Percentiles rank a stretch among this genome's conserved stretches.
Conservation (phyloP, 1,140 invertebrate species). For the Drosophila ironensis region DNA sequence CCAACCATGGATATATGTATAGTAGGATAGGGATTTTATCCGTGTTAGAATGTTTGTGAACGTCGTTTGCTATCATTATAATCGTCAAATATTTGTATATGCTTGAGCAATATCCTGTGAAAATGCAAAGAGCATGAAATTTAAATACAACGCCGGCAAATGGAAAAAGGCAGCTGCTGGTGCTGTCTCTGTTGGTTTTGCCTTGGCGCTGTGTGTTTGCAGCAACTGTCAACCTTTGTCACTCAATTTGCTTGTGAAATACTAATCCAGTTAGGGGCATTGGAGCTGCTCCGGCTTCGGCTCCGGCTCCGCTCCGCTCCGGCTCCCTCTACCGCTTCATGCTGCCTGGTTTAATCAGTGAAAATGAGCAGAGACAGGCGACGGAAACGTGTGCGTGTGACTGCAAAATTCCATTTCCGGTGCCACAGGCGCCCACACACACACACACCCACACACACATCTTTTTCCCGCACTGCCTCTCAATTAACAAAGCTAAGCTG, state of each 20-base stretch:
- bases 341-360: constrained; percentile 68
- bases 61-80: constrained; percentile 48
- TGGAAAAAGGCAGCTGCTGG: constrained; percentile 36
- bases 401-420: constrained; percentile 76
- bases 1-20: background rate
- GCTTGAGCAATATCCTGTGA: constrained; percentile 48
- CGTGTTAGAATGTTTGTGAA: background rate
- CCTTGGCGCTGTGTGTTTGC: constrained; percentile 30
- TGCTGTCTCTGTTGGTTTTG: background rate
- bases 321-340: background rate
- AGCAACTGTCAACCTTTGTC: constrained; percentile 77
- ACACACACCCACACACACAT: background rate
- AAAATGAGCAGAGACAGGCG: constrained; percentile 61
- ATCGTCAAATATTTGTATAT: constrained; percentile 70
- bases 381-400: constrained; percentile 65
- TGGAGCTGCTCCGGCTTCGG: constrained; percentile 8
- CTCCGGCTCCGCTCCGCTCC: background rate
- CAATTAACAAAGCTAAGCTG: constrained; percentile 47
- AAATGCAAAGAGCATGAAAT: constrained; percentile 57
- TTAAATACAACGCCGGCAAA: constrained; percentile 45
- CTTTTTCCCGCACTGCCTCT: too few species aligned
- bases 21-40: background rate
- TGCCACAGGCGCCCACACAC: constrained; percentile 22
- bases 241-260: constrained; percentile 76
- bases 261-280: constrained; percentile 69